Percentiles rank a stretch among this genome's conserved stretches.
phyloP scores from a whole-genome alignment of 1,140 invertebrate genomes.

The Trachymyrmex septentrionalis region DNA sequence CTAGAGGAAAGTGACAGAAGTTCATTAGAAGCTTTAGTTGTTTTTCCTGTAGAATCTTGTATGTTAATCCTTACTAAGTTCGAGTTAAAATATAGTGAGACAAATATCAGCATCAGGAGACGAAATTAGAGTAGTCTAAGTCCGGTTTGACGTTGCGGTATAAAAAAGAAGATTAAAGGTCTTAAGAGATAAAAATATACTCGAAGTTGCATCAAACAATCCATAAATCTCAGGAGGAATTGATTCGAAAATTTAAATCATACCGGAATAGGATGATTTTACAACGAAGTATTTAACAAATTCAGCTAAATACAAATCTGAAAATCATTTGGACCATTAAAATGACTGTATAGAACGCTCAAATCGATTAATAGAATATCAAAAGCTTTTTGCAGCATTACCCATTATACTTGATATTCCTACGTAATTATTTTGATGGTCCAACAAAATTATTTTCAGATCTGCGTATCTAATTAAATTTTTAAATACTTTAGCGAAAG shows the following conservation, averaged over 20 bases:
- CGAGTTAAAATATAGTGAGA: not conserved
- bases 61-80: not conserved
- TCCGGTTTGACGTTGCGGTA: not conserved
- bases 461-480: too few species aligned
- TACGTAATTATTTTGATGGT: too few species aligned
- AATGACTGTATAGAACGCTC: too few species aligned
- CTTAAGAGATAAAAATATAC: not conserved
- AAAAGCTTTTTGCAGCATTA: too few species aligned
- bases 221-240: not conserved
- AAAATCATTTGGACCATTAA: too few species aligned
- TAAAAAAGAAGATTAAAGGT: conserved; percentile 27
- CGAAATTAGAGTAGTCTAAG: not conserved
- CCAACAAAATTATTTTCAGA: too few species aligned
- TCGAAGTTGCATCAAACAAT: not conserved
- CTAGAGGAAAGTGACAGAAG: not conserved
- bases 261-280: too few species aligned
- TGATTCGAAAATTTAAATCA: not conserved
- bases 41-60: not conserved
- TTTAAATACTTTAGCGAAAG: too few species aligned
- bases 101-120: not conserved
- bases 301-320: too few species aligned
- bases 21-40: not conserved
- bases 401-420: too few species aligned
- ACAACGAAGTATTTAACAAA: too few species aligned
- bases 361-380: too few species aligned